Evolutionary conservation across 2,113 vertebrate genomes (phyloP), one percentile per base, ranked within the genome.

Genomic region (Anhinga anhinga): DNA sequence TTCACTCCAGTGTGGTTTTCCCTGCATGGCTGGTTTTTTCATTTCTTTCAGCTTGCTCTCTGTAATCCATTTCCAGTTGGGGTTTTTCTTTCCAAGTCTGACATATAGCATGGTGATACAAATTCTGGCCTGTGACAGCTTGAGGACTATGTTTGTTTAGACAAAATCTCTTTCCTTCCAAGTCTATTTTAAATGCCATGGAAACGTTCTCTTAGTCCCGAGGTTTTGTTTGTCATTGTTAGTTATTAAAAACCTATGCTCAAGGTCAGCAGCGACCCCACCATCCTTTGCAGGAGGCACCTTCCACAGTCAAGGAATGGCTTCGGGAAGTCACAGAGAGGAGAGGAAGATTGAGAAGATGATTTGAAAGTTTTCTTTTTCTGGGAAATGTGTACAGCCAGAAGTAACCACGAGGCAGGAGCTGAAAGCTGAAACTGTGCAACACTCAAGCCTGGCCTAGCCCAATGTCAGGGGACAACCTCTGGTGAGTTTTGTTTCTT

Each of bases 21-120:
- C 55, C 82, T 79, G 4, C 17, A 1, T 88, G 42, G 38, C 2
- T 94, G 63, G 6, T 6, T 74, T 96, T 81, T 86, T 45, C 79
- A 70, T 90, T 86, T 96, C 55, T 91, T 92, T 88, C 76, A 88
- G 44, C 72, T 93, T 93, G 69, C 11, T 83, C 59, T 92, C 92
- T 77, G 63, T 50, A 50, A 62, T 82, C 58, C 49, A 23, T 63
- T 94, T 96, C 83, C 69, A 90, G 63, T 73, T 65, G 56, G 12
- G 5, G 2, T 74, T 95, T 62, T 78, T 5, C 23, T 82, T 76
- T 71, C 73, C 58, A 73, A 76, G n/a, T 45, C 56, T 93, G 74
- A 89, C 66, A 71, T 76, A 30, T 4, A 86, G 44, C 11, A 2
- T 49, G 80, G 76, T 58, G 36, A 21, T 94, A 79, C 61, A 76